Evolutionary conservation across 1,140 invertebrate genomes (phyloP).

Genomic region (Aphis craccivora): DNA sequence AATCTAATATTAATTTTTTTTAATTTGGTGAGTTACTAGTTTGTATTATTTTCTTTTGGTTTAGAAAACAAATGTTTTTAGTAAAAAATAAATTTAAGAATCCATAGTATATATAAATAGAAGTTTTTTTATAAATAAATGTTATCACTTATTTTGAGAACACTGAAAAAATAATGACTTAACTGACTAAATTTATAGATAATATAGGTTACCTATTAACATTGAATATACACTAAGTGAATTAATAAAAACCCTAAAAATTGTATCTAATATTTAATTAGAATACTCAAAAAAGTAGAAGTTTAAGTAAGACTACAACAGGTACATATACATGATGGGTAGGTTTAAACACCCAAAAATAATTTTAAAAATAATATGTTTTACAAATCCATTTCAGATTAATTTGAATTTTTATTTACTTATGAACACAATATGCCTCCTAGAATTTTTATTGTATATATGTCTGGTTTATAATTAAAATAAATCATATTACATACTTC

Average conservation of each 20-base stretch:
- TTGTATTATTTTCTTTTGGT: background rate
- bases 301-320: too few relatives aligned
- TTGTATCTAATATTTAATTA: too few relatives aligned
- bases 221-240: too few relatives aligned
- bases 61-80: background rate
- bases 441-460: background rate
- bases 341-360: too few relatives aligned
- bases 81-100: background rate
- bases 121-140: too few relatives aligned
- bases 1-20: too few relatives aligned
- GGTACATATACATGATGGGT: background rate
- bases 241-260: too few relatives aligned
- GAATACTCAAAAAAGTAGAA: background rate
- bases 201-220: too few relatives aligned
- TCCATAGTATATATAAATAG: background rate
- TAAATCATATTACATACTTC: conserved; percentile 66
- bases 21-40: background rate
- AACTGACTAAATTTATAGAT: too few relatives aligned
- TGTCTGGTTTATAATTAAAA: background rate
- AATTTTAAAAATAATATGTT: background rate
- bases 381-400: background rate
- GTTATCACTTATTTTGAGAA: too few relatives aligned
- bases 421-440: background rate
- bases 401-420: background rate
- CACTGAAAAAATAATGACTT: too few relatives aligned